Percentiles rank a stretch among this genome's conserved stretches.
These are phyloP conservation scores for Ormyrus nitidulus DNA, from an alignment of 2,888 invertebrate genomes.

Conservation along the genomic window DNA sequence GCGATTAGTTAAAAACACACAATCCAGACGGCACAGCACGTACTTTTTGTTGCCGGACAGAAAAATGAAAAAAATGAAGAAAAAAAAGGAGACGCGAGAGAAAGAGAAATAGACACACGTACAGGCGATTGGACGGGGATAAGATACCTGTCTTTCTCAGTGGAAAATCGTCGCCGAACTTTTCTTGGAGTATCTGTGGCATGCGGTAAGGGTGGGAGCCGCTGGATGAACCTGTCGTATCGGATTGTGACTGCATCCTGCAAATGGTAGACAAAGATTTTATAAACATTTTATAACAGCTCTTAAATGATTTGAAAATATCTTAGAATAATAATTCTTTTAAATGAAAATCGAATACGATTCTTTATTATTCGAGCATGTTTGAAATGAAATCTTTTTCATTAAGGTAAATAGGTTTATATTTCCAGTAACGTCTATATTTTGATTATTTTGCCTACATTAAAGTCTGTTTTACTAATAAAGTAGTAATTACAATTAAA, in stretches of 20 bases:
- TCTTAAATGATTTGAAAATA: background rate
- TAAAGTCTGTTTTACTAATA: no score
- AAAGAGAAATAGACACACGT: background rate
- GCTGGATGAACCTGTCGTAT: constrained; percentile 73
- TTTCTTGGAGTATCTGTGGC: constrained; percentile 79
- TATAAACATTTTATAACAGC: background rate
- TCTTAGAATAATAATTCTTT: background rate
- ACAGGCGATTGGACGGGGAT: no score
- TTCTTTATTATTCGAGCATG: no score
- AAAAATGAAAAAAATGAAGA: background rate
- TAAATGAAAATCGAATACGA: background rate
- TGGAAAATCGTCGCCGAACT: constrained; percentile 89
- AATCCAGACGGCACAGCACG: background rate
- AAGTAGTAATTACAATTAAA: no score
- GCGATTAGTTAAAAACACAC: background rate
- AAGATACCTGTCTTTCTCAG: constrained; percentile 93
- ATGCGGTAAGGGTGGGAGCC: constrained; percentile 84
- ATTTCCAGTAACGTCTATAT: no score
- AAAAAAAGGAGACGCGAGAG: background rate
- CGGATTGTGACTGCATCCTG: constrained; percentile 73
- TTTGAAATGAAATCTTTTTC: no score
- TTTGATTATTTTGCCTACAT: no score
- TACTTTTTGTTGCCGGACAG: background rate
- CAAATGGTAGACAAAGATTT: constrained; percentile 18
- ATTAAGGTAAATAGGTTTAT: no score